phyloP scores from a whole-genome alignment of 2,113 vertebrate genomes.

The Phrynocephalus versicolor region DNA sequence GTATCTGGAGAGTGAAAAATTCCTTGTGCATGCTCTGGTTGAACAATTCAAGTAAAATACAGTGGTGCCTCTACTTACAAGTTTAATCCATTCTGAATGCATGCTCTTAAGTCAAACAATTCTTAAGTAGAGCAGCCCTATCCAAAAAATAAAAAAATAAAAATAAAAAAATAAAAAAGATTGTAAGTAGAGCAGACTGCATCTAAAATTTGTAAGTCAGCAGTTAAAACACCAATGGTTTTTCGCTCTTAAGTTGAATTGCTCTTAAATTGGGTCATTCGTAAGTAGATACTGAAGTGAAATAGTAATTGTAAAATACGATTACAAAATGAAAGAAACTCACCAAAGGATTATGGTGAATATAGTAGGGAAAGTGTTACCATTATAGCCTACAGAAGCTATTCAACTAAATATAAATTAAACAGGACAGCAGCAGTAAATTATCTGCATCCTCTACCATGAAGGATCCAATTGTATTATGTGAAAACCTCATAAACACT shows the following conservation, averaged over 20 bases:
- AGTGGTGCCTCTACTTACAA: too few relatives aligned
- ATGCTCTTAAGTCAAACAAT: too few relatives aligned
- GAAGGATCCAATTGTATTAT: background rate
- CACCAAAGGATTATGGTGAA: background rate
- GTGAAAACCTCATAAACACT: accelerated
- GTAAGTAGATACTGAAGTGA: background rate
- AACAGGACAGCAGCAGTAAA: background rate
- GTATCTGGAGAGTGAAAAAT: background rate
- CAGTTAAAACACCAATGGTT: too few relatives aligned
- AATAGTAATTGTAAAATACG: background rate
- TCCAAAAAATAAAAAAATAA: too few relatives aligned
- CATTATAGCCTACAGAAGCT: too few relatives aligned
- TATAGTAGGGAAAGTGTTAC: background rate
- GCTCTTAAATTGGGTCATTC: too few relatives aligned
- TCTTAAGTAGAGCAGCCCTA: too few relatives aligned
- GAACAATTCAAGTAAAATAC: background rate
- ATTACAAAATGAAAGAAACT: background rate
- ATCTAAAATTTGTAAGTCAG: too few relatives aligned
- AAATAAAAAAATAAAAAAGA: too few relatives aligned
- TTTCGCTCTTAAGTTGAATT: too few relatives aligned
- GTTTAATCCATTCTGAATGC: too few relatives aligned
- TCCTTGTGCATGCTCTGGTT: background rate
- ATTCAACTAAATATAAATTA: background rate
- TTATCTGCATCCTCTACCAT: background rate
- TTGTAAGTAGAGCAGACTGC: too few relatives aligned